Evolutionary conservation across 2,113 vertebrate species (phyloP).

Genomic region (Aldabrachelys gigantea): DNA sequence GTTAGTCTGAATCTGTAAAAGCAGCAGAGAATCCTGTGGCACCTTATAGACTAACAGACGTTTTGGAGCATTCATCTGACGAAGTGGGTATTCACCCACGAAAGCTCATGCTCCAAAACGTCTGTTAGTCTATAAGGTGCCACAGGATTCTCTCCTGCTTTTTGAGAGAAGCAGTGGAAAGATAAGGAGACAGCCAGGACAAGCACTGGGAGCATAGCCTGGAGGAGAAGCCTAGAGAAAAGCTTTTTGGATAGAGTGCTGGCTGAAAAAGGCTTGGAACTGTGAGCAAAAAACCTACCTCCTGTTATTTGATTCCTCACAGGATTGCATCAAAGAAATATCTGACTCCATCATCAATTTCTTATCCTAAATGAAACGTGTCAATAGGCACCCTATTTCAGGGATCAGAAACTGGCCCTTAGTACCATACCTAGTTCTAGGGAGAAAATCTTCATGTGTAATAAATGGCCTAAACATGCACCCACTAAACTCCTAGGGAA

Average conservation of each 20-base stretch:
- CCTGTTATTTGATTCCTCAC: neutral
- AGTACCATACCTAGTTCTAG: neutral
- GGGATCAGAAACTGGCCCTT: neutral
- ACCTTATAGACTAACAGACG: too few species aligned
- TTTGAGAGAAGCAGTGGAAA: neutral
- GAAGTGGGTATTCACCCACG: too few species aligned
- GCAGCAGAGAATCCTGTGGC: too few species aligned
- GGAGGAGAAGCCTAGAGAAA: neutral
- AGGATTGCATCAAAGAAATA: fast-evolving
- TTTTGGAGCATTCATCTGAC: too few species aligned
- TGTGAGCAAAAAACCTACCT: fast-evolving
- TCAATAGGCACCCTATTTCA: fast-evolving
- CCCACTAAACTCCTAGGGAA: fast-evolving
- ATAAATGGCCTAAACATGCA: neutral
- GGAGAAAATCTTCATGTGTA: fast-evolving
- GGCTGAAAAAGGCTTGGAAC: neutral
- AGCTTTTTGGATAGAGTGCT: fast-evolving
- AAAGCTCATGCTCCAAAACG: too few species aligned
- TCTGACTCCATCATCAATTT: neutral
- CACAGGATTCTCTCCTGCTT: too few species aligned
- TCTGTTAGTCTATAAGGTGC: too few species aligned
- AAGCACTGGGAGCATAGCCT: neutral
- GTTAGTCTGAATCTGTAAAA: too few species aligned
- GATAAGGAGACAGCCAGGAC: neutral
- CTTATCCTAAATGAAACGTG: neutral